Evolutionary conservation across 2,797 vertebrate species (phyloP), one percentile per base, ranked within the genome.

Genomic region (Rousettus madagascariensis): DNA sequence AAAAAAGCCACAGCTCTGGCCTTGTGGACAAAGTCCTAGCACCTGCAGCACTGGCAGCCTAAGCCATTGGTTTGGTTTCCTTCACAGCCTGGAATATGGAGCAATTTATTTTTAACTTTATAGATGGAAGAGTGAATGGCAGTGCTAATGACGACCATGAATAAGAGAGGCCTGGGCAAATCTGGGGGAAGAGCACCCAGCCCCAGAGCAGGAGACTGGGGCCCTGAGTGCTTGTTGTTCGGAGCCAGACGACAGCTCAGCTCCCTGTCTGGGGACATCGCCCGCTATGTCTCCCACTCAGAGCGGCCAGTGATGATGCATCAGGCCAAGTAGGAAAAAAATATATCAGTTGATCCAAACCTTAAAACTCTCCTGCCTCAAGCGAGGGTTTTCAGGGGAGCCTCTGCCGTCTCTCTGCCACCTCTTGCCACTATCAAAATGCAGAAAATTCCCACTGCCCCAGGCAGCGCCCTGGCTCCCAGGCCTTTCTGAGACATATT

Each of bases 91-190:
- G 26, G 51, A 95, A 49, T 57, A 53, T 10, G 22, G 16, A 91
- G 13, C 69, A 94, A 53, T 59, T 86, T 63, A 57, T 94, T 78
- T 80, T 86, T 86, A 95, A 90, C 46, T 59, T 68, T 49, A 30
- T 46, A 89, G 43, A 66, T 55, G 63, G 79, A 68, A 72, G 82
- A 88, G 22, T n/a, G 3, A 61, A 36, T 38, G 28, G 59, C 49
- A 83, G 49, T 33, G 30, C 38, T 26, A 41, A 87, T 49, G 66
- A 84, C 43, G 90, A 11, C 24, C 3, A 0, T 13, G 41, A 20
- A 38, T 33, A 38, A 86, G 77, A 16, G 28, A 55, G 20, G 19
- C 11, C 24, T 41, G n/a, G 26, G 9, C 49, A n/a, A 61, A 30
- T 15, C 49, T 30, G 19, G 41, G 33, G 4, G 12, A 28, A 38